Conservation (phyloP, 53 echinoderm and acorn worm genomes). For the Mesocentrotus franciscanus region DNA sequence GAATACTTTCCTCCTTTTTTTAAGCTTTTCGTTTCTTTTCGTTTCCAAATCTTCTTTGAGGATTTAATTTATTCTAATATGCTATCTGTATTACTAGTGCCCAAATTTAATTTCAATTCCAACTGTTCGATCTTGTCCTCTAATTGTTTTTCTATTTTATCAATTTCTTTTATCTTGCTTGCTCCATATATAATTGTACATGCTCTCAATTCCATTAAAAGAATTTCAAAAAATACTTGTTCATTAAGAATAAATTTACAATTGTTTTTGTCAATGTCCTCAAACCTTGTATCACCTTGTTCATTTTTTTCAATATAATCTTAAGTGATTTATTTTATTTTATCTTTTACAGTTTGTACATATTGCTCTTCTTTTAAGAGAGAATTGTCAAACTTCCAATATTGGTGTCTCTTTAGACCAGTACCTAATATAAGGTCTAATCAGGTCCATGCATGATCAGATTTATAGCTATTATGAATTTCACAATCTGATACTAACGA, state of each 20-base stretch:
- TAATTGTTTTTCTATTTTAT: background rate
- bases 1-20: background rate
- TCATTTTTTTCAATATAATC: background rate
- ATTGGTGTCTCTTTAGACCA: background rate
- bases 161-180: background rate
- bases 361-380: background rate
- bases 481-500: background rate
- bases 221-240: background rate
- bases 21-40: background rate
- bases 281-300: background rate
- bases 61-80: background rate
- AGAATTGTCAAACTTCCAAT: background rate
- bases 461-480: background rate
- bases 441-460: background rate
- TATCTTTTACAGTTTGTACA: background rate
- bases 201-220: background rate
- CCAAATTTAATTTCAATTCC: background rate
- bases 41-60: background rate
- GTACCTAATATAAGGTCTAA: background rate
- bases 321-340: background rate
- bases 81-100: background rate
- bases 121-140: background rate
- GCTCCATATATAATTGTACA: conserved; percentile 1
- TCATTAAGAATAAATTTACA: background rate
- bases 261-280: background rate